Evolutionary conservation across 2,797 vertebrate genomes (phyloP), one percentile per base, ranked within the genome.

Genomic region (Prunella strophiata): DNA sequence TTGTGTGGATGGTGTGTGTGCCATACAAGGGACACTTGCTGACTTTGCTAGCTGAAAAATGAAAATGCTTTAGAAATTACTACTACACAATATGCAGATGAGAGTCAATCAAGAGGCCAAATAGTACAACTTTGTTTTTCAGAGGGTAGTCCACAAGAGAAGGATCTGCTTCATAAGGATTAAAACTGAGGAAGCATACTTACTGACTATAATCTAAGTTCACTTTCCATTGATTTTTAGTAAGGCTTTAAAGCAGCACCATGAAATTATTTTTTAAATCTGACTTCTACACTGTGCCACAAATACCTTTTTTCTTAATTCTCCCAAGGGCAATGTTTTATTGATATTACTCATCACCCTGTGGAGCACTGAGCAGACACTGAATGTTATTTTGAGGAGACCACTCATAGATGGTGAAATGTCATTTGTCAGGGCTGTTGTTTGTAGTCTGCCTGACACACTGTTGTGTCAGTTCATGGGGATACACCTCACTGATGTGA

Each of bases 361-460:
- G 20, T 34, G 18, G 59, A 40, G 15, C 11, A 55, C 58, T 57
- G 55, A 88, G 29, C 52, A 91, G 93, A 72, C n/a, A 52, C 1
- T 20, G 54, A 82, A 65, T 15, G 36, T 48, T 77, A 65, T 73
- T 94, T 93, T 88, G 67, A 91, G 79, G 92, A 81, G 67, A 68
- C 57, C 88, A 90, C 76, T 79, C 50, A 43, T 23, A 68, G 79
- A 66, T 50, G 72, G 50, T 65, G 55, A 93, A 95, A 91, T 81
- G 68, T 77, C 43, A 86, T 81, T 93, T 88, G 55, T 86, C 70
- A 59, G 38, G 52, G 48, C 63, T 84, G 42, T 78, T 88, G 55
- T 80, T 58, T 88, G 55, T 43, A 78, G 72, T 59, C 29, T 71
- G 36, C 50, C 22, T 63, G 36, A 52, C 32, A 13, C 3, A 10